phyloP scores from a whole-genome alignment of 1,140 invertebrate genomes.

The Bicyclus anynana region DNA sequence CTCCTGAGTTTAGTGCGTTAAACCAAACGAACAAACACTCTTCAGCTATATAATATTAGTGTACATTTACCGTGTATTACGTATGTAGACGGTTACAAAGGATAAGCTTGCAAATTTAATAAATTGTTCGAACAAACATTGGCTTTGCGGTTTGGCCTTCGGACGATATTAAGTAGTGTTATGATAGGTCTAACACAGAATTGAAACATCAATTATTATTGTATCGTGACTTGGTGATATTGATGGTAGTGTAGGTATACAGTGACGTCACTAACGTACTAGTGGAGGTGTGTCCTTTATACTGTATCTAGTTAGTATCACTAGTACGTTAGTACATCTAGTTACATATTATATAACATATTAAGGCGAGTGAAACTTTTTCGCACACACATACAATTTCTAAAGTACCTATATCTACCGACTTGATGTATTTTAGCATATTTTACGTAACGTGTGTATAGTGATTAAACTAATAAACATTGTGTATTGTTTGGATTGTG shows the following conservation, averaged over 20 bases:
- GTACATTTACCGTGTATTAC: too few relatives aligned
- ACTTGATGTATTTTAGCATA: not conserved
- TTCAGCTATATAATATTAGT: too few relatives aligned
- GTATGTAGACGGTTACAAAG: not conserved
- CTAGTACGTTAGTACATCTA: too few relatives aligned
- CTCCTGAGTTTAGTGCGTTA: too few relatives aligned
- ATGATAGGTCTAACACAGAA: slow-evolving; percentile 1
- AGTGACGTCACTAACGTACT: not conserved
- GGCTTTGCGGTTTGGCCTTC: not conserved
- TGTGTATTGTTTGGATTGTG: too few relatives aligned
- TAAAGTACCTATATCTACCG: not conserved
- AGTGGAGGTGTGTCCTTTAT: not conserved
- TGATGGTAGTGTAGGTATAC: not conserved
- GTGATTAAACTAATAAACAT: too few relatives aligned
- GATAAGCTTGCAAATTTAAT: not conserved
- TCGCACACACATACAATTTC: not conserved
- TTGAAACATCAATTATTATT: slow-evolving; percentile 7
- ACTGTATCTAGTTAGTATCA: too few relatives aligned
- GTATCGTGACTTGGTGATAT: not conserved
- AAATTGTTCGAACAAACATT: not conserved
- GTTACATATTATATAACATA: too few relatives aligned
- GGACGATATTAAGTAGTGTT: not conserved
- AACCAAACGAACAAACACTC: too few relatives aligned
- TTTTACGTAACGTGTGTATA: not conserved
- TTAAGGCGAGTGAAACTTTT: not conserved